Conservation (phyloP, 2,888 invertebrate genomes). For the Neoascia interrupta region DNA sequence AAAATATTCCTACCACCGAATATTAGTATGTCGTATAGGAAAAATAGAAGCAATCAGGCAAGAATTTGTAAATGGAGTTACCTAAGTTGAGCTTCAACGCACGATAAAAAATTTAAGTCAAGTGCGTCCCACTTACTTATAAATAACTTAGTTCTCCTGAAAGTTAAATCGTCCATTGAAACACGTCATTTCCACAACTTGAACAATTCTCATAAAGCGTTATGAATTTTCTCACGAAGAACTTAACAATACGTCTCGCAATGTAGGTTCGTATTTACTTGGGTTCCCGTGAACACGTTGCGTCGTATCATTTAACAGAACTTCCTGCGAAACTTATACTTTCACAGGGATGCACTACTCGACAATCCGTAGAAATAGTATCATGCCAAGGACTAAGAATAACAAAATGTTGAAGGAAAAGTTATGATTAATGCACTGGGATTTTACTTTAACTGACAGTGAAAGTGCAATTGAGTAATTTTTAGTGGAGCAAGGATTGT, state of each 20-base stretch:
- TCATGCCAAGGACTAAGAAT: not conserved
- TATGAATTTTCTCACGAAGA: constrained; percentile 17
- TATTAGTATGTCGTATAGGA: no score
- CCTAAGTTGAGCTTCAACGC: no score
- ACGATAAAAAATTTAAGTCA: no score
- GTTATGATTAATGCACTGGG: constrained; percentile 27
- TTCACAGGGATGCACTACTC: not conserved
- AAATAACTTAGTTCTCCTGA: not conserved
- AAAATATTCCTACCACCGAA: no score
- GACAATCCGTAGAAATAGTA: not conserved
- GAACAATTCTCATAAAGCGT: constrained; percentile 8
- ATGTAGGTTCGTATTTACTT: not conserved
- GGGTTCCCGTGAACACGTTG: not conserved
- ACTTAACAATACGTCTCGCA: not conserved
- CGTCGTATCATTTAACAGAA: not conserved
- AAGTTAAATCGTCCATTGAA: constrained; percentile 12
- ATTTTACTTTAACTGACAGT: constrained; percentile 7
- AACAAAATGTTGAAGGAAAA: constrained; percentile 3
- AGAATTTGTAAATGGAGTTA: no score
- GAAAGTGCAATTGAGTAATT: constrained; percentile 24
- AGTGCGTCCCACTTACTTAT: not conserved
- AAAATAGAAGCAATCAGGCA: no score
- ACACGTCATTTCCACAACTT: constrained; percentile 4
- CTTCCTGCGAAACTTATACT: not conserved
- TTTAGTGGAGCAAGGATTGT: not conserved